Evolutionary conservation across 2,113 vertebrate genomes (phyloP).

Genomic region (Cheirogaleus medius): DNA sequence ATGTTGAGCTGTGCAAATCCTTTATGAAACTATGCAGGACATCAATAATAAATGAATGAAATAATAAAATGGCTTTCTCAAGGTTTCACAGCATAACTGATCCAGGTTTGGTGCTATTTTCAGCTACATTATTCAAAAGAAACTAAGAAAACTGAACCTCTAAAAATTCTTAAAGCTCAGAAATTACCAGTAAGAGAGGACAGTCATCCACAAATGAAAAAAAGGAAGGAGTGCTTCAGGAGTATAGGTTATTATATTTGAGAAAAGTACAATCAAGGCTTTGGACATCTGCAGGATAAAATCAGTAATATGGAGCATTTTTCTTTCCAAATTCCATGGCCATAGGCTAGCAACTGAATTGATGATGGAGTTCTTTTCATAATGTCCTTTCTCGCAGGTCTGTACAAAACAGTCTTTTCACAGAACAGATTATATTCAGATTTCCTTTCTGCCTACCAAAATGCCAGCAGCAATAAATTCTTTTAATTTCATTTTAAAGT

Average conservation of each 20-base stretch:
- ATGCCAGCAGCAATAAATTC: not conserved
- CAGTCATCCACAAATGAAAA: not conserved
- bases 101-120: not conserved
- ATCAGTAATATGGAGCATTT: not conserved
- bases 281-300: not conserved
- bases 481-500: conserved; percentile 10
- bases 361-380: not conserved
- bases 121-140: not conserved
- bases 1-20: not conserved
- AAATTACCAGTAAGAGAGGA: not conserved
- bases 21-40: not conserved
- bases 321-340: not conserved
- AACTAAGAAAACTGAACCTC: not conserved
- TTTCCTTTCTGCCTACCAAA: not conserved
- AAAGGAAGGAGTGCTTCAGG: not conserved
- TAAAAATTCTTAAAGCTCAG: not conserved
- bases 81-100: conserved; percentile 20
- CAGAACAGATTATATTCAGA: not conserved
- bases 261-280: not conserved
- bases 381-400: not conserved
- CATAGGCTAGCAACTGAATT: not conserved
- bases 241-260: not conserved
- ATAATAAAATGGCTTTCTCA: not conserved
- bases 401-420: not conserved
- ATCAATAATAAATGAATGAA: conserved; percentile 51